Evolutionary conservation across 2,113 vertebrate genomes (phyloP), one percentile per base, ranked within the genome.

Genomic region (Caloenas nicobarica): DNA sequence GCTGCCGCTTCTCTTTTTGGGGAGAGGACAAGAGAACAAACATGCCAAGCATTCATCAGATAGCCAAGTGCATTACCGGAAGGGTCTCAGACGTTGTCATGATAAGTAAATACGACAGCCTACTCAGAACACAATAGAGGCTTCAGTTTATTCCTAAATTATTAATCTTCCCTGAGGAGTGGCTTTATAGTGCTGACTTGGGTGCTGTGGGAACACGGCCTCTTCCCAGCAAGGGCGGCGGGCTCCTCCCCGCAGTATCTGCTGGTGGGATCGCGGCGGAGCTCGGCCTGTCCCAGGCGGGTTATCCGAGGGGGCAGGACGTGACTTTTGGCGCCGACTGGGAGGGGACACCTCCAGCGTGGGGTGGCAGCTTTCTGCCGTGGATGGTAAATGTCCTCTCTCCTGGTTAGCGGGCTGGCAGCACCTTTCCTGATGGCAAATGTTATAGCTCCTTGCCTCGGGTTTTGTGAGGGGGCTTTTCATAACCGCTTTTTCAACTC

Each of bases 131-230:
- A 94, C 90, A 96, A 96, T 44, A 53, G 79, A 90, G 72, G 40
- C 34, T 93, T 77, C 51, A 86, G 72, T 64, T 88, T 61, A 65
- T 80, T 54, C 40, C 87, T 93, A 57, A 94, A 95, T 94, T 83
- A 93, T 94, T 84, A 33, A 95, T 91, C 81, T 71, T 85, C 89
- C 88, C 90, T 10, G 65, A 78, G 76, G 56, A 90, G 72, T 1
- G 29, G 68, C 85, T 91, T 73, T 78, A 11, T 11, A 53, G 25
- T 24, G 46, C 93, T 93, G 92, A 10, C 68, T 44, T 36, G 73
- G 89, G 50, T 65, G 38, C 90, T 88, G 82, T 88, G 91, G 81
- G 88, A 94, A 81, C 80, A 48, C 0, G 12, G 6, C 31, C 70
- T 36, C 50, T 94, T 66, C 95, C 77, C 94, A 80, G 91, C 0